Conservation (phyloP, 2,797 vertebrate genomes). For the Staurois parvus region DNA sequence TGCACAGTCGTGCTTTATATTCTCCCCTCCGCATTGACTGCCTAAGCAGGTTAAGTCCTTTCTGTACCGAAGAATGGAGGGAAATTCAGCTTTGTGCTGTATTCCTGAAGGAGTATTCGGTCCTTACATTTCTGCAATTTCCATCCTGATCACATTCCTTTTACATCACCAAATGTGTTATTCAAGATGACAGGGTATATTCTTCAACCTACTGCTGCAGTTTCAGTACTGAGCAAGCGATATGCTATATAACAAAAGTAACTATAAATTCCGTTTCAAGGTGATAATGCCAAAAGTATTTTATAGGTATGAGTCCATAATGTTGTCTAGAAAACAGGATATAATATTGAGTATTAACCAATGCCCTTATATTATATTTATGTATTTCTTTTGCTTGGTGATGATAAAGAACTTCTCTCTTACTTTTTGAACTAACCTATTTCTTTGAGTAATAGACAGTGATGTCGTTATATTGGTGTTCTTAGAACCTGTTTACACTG, state of each 20-base stretch:
- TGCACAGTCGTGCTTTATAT: conserved; percentile 44
- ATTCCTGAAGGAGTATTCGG: conserved; percentile 28
- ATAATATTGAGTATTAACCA: no score
- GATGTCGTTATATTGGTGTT: no score
- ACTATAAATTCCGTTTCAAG: neutral
- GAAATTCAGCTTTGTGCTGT: conserved; percentile 39
- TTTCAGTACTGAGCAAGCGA: neutral
- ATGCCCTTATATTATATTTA: no score
- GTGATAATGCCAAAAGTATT: neutral
- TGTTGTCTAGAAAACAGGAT: no score
- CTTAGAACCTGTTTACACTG: no score
- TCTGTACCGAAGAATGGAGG: conserved; percentile 26
- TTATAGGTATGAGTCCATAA: neutral
- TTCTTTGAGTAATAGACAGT: no score
- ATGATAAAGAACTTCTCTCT: no score
- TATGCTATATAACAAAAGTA: conserved; percentile 7
- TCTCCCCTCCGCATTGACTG: conserved; percentile 30
- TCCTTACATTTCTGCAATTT: conserved; percentile 17
- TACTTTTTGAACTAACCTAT: no score
- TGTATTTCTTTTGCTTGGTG: no score
- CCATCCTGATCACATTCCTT: conserved; percentile 40
- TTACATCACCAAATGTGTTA: conserved; percentile 19
- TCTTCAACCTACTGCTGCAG: conserved; percentile 1
- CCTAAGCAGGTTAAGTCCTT: conserved; percentile 53
- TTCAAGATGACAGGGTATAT: conserved; percentile 26